These are phyloP conservation scores for Cyanoliseus patagonus DNA, from an alignment of 2,113 vertebrate species.

Conservation along the genomic window DNA sequence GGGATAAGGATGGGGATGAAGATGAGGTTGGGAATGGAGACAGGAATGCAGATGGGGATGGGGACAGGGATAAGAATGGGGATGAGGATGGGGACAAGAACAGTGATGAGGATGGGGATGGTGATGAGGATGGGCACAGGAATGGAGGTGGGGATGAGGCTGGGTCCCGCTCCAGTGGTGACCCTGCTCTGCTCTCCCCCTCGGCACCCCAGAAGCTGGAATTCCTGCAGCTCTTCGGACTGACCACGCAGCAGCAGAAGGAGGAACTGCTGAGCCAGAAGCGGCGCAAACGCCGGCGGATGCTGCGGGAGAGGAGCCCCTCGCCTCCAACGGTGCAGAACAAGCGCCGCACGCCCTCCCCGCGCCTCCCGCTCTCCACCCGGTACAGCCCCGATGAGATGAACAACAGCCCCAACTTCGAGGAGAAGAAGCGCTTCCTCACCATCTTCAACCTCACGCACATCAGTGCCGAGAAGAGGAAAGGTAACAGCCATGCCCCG, in stretches of 20 bases:
- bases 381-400: slow-evolving; percentile 95
- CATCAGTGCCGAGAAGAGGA: slow-evolving; percentile 89
- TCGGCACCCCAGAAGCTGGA: slow-evolving; percentile 86
- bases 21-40: too few species aligned
- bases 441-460: slow-evolving; percentile 95
- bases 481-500: slow-evolving; percentile 75
- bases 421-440: slow-evolving; percentile 96
- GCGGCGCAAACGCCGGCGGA: slow-evolving; percentile 89
- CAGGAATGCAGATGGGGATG: not conserved
- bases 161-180: not conserved
- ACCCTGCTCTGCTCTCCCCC: slow-evolving; percentile 33
- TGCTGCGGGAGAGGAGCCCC: slow-evolving; percentile 94
- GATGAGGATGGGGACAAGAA: rapidly evolving
- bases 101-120: too few species aligned
- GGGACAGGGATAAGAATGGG: not conserved
- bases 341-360: slow-evolving; percentile 85
- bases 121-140: not conserved
- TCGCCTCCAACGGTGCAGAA: slow-evolving; percentile 83
- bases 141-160: not conserved
- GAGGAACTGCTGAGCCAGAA: slow-evolving; percentile 92
- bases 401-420: slow-evolving; percentile 92
- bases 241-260: slow-evolving; percentile 90
- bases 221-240: slow-evolving; percentile 88
- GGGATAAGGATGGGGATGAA: not conserved
- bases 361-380: slow-evolving; percentile 82